phyloP scores from a whole-genome alignment of 1,140 invertebrate genomes.

The Thalassaphorura encarpata region DNA sequence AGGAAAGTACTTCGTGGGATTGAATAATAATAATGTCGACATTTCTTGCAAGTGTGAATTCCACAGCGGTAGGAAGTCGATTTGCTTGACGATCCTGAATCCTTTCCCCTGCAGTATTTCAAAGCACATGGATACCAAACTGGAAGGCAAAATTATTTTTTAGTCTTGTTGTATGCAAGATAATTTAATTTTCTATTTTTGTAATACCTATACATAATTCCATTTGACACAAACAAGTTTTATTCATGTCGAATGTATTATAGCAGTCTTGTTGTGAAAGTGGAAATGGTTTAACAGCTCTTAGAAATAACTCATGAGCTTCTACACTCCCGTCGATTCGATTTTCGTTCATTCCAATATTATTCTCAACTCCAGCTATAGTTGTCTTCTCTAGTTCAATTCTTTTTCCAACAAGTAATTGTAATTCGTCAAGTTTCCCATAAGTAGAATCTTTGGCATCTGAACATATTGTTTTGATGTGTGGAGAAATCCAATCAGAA shows the following conservation, averaged over 20 bases:
- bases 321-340: conserved; percentile 11
- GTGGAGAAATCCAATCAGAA: conserved; percentile 59
- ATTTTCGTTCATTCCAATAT: conserved; percentile 3
- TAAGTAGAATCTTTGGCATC: conserved; percentile 67
- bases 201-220: conserved; percentile 64
- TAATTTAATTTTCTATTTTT: neutral
- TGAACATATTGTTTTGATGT: conserved; percentile 59
- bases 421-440: conserved; percentile 63
- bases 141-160: conserved; percentile 1
- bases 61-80: conserved; percentile 74
- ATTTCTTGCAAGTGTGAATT: conserved; percentile 87
- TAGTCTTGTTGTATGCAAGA: neutral
- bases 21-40: conserved; percentile 73
- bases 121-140: conserved; percentile 83
- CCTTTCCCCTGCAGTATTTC: conserved; percentile 79
- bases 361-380: conserved; percentile 1
- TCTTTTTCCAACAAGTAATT: conserved; percentile 61
- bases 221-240: conserved; percentile 63
- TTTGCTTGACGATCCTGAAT: conserved; percentile 43
- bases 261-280: conserved; percentile 36
- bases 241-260: conserved; percentile 34
- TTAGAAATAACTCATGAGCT: conserved; percentile 18
- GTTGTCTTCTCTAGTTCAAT: conserved; percentile 2
- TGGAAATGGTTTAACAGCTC: conserved; percentile 34
- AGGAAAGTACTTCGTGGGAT: conserved; percentile 64